Evolutionary conservation across 2,888 invertebrate genomes (phyloP), one percentile per base, ranked within the genome.

Genomic region (Hanleya hanleyi): DNA sequence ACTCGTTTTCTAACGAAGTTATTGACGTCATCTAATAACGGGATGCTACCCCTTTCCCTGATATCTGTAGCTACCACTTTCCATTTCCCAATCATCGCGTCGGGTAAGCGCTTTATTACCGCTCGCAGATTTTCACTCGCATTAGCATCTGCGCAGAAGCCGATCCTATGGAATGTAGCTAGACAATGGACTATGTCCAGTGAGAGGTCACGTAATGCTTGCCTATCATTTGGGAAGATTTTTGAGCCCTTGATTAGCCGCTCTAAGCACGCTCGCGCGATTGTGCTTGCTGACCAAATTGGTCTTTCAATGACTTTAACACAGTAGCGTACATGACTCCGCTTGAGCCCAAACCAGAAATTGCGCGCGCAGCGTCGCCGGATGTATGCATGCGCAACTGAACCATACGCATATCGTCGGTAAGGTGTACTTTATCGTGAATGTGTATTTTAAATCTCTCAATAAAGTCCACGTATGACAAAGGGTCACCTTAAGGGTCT

Each of bases 361-460:
- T 71, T 18, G 66, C 26, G 9, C 49, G 38, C 15, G n/a, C 67
- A 6, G 72, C 62, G 18, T 68, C 68, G 18, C 72, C 72, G 1
- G 41, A 32, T 18, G 66, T 0, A 33, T 33, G 57, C 61, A 61
- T 68, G 6, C 33, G 50, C 15, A 72, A 29, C 15, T 72, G 72
- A 0, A 47, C 35, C 72, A 72, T 72, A 22, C 68, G 64, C 35
- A 61, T 29, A 9, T 68, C 62, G 68, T 72, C 72, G 36, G 36
- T 41, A 4, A 68, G 15, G 47, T 62, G 41, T 0, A 47, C 26
- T 47, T 72, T 72, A 26, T 67, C 33, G 62, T 68, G 72, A 33
- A 72, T 72, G 26, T 72, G 72, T 35, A 72, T 57, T 47, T 67
- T 72, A 22, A 72, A 72, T 6, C 66, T 61, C 29, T 72, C 72